phyloP scores from a whole-genome alignment of 2,113 vertebrate genomes.

The Triplophysa tibetana region DNA sequence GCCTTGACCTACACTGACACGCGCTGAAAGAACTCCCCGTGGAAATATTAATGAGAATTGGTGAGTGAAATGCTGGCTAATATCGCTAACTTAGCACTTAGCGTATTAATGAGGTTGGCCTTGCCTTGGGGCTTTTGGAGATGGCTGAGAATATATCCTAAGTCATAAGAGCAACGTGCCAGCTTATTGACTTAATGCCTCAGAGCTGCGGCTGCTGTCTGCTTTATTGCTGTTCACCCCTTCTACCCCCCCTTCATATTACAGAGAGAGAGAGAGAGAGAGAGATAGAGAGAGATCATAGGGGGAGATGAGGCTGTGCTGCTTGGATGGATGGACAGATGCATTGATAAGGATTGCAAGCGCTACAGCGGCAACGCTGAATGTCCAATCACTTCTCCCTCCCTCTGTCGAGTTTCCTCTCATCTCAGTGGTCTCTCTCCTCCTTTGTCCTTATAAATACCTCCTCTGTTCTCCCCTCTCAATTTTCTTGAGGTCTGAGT shows the following conservation, averaged over 20 bases:
- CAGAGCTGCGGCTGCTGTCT: slow-evolving; percentile 58
- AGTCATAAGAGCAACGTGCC: slow-evolving; percentile 36
- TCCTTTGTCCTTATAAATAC: slow-evolving; percentile 35
- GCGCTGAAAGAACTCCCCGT: neutral
- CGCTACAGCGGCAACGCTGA: slow-evolving; percentile 60
- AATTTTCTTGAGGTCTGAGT: slow-evolving; percentile 20
- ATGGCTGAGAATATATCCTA: slow-evolving; percentile 32
- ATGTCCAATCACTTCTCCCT: slow-evolving; percentile 61
- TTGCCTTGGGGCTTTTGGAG: slow-evolving; percentile 27
- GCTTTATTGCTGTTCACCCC: slow-evolving; percentile 50
- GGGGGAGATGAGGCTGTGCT: slow-evolving; percentile 67
- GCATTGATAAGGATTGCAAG: slow-evolving; percentile 72
- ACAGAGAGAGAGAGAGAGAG: slow-evolving; percentile 47
- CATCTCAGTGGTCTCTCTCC: slow-evolving; percentile 17
- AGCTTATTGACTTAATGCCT: slow-evolving; percentile 57
- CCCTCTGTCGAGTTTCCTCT: slow-evolving; percentile 6
- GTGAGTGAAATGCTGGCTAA: slow-evolving; percentile 29
- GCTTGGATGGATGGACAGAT: slow-evolving; percentile 70
- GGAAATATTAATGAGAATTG: slow-evolving; percentile 1
- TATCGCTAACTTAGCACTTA: slow-evolving; percentile 8
- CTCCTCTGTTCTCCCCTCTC: slow-evolving; percentile 27
- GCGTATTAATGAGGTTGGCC: slow-evolving; percentile 47
- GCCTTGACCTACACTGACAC: neutral
- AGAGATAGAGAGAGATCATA: slow-evolving; percentile 68
- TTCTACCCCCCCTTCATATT: slow-evolving; percentile 58